Evolutionary conservation across 2,888 invertebrate species (phyloP), one percentile per base, ranked within the genome.

Genomic region (Habroteleia sp.): DNA sequence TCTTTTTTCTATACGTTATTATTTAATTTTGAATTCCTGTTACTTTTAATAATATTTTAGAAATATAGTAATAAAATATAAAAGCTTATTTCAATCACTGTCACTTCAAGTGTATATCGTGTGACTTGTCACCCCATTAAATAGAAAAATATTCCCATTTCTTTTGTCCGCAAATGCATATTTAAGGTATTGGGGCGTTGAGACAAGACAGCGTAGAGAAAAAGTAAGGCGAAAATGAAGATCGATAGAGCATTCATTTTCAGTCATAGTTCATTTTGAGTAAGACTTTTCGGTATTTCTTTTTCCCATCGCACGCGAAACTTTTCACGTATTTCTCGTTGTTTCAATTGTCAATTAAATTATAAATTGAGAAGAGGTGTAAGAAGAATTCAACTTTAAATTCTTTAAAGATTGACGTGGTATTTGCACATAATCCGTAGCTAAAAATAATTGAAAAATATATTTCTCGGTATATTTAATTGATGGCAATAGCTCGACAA

Each of bases 331-430:
- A 82, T 80, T 7, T 31, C 11, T 3, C 79, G 62, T 56, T 60
- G 46, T 69, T 62, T 37, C 48, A 14, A 46, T 66, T 25, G 74
- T 58, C 77, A 80, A 81, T 82, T 73, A 79, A 77, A 81, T 83
- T 82, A 78, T 80, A 83, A 81, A 83, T 82, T 79, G 79, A 80
- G 79, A 81, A 80, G 77, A 79, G 77, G 73, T 79, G 77, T 76
- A 66, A 78, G 79, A 76, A 82, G 80, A 77, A 76, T 79, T 76
- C 75, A 50, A 35, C 46, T 58, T 27, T 13, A 29, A 69, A 58
- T 58, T 63, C 48, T 58, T 65, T 58, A 46, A 69, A 60, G 56
- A 56, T 56, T 41, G 31, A 14, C 27, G 56, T 35, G 41, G 33
- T 42, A 44, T 31, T 66, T 44, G 39, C 74, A 54, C 63, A 42